phyloP scores from a whole-genome alignment of 2,797 vertebrate genomes.

The Eulemur rubriventer region DNA sequence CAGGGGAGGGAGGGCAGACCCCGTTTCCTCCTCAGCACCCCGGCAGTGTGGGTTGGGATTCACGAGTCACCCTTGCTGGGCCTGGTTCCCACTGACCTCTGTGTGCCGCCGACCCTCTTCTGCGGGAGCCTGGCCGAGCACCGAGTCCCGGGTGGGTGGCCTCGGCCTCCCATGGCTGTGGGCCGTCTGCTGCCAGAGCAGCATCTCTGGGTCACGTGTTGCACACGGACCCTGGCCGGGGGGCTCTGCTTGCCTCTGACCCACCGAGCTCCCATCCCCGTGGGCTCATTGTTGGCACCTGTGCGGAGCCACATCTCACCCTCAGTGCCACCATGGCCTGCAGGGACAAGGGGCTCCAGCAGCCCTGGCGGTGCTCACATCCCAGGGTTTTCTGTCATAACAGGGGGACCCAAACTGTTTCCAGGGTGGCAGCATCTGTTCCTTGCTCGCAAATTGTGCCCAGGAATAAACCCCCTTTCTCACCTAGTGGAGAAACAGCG shows the following conservation, averaged over 20 bases:
- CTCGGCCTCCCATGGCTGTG: background rate
- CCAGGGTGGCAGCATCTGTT: background rate
- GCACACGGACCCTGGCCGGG: background rate
- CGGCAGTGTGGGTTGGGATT: background rate
- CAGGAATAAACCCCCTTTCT: background rate
- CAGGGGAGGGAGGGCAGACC: background rate
- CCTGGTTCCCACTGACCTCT: background rate
- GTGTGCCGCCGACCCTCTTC: background rate
- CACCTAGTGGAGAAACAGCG: background rate
- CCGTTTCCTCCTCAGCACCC: background rate
- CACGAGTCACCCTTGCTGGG: background rate
- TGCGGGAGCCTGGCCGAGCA: background rate
- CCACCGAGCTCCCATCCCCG: fast-evolving
- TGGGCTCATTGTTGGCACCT: background rate
- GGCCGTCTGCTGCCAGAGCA: background rate
- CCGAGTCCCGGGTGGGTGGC: fast-evolving
- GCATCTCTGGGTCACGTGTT: too few relatives aligned
- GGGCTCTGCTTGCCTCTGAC: background rate
- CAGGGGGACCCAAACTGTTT: background rate
- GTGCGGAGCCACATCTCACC: fast-evolving
- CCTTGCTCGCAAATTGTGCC: background rate
- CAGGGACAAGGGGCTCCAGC: fast-evolving
- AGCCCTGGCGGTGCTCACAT: background rate
- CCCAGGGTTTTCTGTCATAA: background rate
- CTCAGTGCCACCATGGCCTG: too few relatives aligned